Conservation (phyloP, 2,113 vertebrate species). For the Manacus vitellinus region DNA sequence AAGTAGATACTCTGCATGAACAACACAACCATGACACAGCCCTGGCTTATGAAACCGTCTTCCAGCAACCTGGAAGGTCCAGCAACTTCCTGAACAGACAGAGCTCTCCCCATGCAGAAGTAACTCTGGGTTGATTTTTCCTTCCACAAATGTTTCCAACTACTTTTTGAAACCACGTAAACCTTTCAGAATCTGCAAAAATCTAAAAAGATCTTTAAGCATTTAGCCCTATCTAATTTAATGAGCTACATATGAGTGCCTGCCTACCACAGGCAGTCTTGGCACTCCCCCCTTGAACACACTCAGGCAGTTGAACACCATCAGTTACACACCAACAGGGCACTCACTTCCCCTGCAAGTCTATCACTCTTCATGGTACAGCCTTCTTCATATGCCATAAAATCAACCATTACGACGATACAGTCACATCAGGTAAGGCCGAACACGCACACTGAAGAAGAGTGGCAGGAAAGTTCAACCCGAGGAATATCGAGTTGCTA, state of each 20-base stretch:
- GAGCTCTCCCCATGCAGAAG: rapidly evolving
- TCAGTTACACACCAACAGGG: rapidly evolving
- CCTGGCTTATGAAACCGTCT: background rate
- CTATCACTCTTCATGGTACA: background rate
- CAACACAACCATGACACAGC: background rate
- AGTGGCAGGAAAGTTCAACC: background rate
- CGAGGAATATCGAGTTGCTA: background rate
- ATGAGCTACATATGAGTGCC: background rate
- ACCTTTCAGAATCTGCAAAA: background rate
- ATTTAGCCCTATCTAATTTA: background rate
- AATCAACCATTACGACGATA: background rate
- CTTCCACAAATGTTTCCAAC: background rate
- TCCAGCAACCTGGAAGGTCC: background rate
- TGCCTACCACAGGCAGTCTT: background rate
- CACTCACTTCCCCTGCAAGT: background rate
- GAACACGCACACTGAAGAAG: background rate
- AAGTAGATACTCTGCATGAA: background rate
- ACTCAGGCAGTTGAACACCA: background rate
- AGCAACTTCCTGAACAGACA: background rate
- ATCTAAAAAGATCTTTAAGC: background rate
- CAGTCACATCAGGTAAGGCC: background rate
- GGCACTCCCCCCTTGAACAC: rapidly evolving
- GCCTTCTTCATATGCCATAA: background rate
- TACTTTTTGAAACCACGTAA: background rate
- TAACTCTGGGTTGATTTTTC: background rate